Evolutionary conservation across 2,797 vertebrate species (phyloP), one percentile per base, ranked within the genome.

Genomic region (Chelonia mydas): DNA sequence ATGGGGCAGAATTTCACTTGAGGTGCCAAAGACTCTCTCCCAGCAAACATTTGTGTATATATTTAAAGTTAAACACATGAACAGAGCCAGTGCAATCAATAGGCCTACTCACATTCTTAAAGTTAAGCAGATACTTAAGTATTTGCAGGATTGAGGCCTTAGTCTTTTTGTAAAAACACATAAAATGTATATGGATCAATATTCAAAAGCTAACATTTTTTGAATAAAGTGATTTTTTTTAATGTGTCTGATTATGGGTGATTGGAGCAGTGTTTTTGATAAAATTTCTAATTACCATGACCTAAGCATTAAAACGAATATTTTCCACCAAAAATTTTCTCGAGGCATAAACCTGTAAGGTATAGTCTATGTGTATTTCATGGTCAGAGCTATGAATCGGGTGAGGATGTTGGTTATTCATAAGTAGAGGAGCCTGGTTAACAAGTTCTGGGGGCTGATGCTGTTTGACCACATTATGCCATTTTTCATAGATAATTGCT

Each of bases 21-120:
- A 86, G 88, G 49, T 74, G 45, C 50, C 25, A 21, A 88, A 88
- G 82, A 41, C 4, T 0, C 9, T 1, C 37, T 54, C 10, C 51
- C 11, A 33, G 28, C 7, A 84, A n/a, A 41, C 45, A 76, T 81
- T 89, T 86, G 11, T 84, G 79, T 61, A 76, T 84, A 25, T 4
- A 25, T 25, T 51, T 68, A 57, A 50, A 10, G 31, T 33, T 51
- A n/a, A 82, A 13, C 1, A 0, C 0, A 0, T 55, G 57, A 84
- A 84, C 27, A 61, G 6, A 84, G 37, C 37, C 89, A n/a, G 16
- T 54, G 21, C 31, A 33, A 7, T 61, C 59, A 61, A 33, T 50
- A 72, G 3, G 10, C 80, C 37, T 84, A 28, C 27, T 80, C 41
- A 51, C 23, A 47, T 15, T 23, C 47, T 79, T 81, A 17, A 55